Conservation (phyloP, 2,113 vertebrate species). For the Xenotilapia longispinis region DNA sequence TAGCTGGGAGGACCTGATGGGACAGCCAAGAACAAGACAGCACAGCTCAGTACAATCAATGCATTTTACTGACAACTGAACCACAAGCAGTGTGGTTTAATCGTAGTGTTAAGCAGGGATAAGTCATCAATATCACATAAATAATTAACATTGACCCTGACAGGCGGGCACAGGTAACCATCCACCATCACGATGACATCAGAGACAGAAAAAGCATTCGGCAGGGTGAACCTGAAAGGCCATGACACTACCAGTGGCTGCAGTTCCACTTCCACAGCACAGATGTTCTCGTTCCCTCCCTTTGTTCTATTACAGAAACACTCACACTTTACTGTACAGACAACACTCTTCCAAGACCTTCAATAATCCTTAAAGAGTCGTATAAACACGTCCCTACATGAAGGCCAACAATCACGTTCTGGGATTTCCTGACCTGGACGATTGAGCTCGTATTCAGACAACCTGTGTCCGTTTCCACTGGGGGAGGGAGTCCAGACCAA, state of each 20-base stretch:
- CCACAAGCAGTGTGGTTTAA: fast-evolving
- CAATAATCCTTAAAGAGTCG: neutral
- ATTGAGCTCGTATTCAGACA: neutral
- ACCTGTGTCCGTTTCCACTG: neutral
- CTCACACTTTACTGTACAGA: neutral
- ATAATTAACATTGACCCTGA: fast-evolving
- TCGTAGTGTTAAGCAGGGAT: fast-evolving
- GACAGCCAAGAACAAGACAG: neutral
- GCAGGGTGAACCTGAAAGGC: neutral
- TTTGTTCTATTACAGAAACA: neutral
- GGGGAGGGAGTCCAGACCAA: fast-evolving
- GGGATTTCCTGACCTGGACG: neutral
- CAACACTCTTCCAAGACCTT: neutral
- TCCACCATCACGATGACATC: neutral
- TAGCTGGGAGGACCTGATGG: constrained; percentile 92
- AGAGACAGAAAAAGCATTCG: fast-evolving
- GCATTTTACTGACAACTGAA: neutral
- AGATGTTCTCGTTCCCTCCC: neutral
- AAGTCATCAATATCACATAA: neutral
- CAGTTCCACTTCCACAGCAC: neutral
- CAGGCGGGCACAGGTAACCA: neutral
- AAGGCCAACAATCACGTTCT: neutral
- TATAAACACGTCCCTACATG: neutral
- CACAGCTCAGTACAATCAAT: neutral
- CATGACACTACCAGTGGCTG: neutral